A percentile compares a stretch with the other conserved stretches of the same genome.
Evolutionary conservation across 2,113 vertebrate genomes (phyloP).

Genomic region (Chamaea fasciata): DNA sequence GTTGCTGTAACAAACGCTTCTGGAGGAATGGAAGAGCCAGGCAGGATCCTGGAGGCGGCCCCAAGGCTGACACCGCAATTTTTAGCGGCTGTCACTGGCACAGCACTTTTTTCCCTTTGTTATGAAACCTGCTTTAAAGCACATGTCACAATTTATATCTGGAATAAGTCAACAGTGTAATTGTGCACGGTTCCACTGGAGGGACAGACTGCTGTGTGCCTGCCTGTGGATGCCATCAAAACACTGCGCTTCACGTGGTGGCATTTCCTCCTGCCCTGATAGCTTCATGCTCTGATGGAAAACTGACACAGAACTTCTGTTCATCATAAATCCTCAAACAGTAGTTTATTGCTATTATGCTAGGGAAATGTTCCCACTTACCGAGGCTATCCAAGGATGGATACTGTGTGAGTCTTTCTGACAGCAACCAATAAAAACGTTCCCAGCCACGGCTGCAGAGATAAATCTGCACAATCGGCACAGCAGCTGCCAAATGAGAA

Average conservation of each 20-base stretch:
- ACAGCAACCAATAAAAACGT: neutral
- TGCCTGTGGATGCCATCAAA: neutral
- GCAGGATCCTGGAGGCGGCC: neutral
- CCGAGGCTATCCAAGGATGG: neutral
- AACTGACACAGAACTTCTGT: neutral
- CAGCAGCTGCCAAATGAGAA: neutral
- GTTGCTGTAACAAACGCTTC: neutral
- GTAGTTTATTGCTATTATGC: neutral
- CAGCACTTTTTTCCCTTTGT: neutral
- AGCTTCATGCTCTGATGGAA: neutral
- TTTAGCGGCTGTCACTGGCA: neutral
- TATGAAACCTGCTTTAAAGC: neutral
- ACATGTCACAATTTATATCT: neutral
- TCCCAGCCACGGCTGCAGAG: neutral
- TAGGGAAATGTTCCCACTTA: neutral
- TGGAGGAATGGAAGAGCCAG: neutral
- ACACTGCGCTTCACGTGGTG: rapidly evolving
- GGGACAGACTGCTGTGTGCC: neutral
- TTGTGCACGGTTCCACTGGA: neutral
- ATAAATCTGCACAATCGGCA: neutral
- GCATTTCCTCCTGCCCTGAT: neutral
- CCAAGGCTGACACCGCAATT: neutral
- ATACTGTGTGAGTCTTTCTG: neutral
- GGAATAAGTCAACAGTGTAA: neutral
- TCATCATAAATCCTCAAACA: neutral